phyloP scores from a whole-genome alignment of 2,113 vertebrate genomes.

The Fulica atra region DNA sequence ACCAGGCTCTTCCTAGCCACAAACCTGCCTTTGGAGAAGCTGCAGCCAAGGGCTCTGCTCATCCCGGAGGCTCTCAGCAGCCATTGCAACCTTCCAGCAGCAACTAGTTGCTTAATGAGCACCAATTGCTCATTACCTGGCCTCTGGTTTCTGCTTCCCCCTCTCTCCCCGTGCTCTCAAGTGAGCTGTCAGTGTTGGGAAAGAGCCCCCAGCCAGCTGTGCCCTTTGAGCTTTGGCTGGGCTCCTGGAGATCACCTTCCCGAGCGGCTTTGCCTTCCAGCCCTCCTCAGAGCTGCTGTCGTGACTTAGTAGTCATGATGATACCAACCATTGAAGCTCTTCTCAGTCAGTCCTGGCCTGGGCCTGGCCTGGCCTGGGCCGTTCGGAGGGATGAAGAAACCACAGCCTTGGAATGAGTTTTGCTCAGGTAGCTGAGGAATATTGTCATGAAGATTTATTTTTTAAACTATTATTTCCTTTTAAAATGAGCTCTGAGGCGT shows the following conservation, averaged over 20 bases:
- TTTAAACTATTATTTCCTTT: background rate
- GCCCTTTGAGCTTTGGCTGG: background rate
- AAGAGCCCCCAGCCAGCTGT: background rate
- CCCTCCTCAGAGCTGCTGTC: background rate
- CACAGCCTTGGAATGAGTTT: background rate
- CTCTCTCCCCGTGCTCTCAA: background rate
- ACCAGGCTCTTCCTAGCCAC: background rate
- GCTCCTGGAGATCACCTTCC: background rate
- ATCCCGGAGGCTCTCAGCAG: background rate
- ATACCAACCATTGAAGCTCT: background rate
- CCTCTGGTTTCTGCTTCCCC: background rate
- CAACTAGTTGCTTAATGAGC: background rate
- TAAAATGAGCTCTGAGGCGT: background rate
- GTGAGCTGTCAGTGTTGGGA: fast-evolving
- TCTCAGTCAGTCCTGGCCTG: background rate
- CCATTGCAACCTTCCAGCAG: background rate
- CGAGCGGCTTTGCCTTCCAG: background rate
- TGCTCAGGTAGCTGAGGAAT: background rate
- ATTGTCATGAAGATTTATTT: fast-evolving
- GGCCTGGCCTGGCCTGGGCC: background rate
- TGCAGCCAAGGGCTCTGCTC: background rate
- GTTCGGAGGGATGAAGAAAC: background rate
- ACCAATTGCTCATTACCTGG: background rate
- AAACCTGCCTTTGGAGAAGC: background rate
- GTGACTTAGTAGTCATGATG: background rate